Evolutionary conservation across 1,140 invertebrate species (phyloP).

Genomic region (Drosophila melanica): DNA sequence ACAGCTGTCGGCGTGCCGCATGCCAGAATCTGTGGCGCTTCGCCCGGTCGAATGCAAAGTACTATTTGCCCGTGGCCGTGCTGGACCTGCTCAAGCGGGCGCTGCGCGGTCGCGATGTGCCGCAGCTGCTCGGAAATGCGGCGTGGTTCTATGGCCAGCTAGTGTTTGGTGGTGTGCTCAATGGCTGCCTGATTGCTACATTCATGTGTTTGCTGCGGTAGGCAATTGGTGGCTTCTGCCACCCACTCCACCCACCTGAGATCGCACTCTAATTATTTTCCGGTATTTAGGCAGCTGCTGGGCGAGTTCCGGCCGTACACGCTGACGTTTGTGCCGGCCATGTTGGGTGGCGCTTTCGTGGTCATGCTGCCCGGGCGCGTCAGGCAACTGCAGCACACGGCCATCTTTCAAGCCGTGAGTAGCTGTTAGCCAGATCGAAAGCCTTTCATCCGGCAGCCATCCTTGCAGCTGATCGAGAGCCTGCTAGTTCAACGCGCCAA

Average conservation of each 20-base stretch:
- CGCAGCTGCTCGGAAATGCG: constrained; percentile 13
- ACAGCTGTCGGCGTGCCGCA: constrained; percentile 30
- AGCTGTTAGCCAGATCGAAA: neutral
- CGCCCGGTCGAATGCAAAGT: constrained; percentile 51
- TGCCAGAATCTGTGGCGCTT: constrained; percentile 42
- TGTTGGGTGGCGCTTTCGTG: constrained; percentile 40
- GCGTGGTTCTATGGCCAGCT: constrained; percentile 43
- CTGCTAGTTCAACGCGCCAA: constrained; percentile 41
- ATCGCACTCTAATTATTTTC: neutral
- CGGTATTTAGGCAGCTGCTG: constrained; percentile 28
- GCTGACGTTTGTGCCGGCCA: constrained; percentile 39
- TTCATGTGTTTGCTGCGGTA: constrained; percentile 57
- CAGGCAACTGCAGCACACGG: constrained; percentile 46
- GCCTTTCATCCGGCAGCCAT: no score
- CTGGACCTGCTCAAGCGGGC: constrained; percentile 31
- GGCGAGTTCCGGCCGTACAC: constrained; percentile 45
- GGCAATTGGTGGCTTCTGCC: neutral
- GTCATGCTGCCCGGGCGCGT: constrained; percentile 22
- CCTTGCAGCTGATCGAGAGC: constrained; percentile 51
- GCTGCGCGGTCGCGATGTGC: neutral
- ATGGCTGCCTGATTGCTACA: constrained; percentile 28
- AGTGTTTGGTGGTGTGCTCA: constrained; percentile 31
- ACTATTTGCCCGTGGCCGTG: constrained; percentile 52
- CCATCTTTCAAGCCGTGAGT: constrained; percentile 62
- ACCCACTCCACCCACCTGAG: no score